A percentile compares a stretch with the other conserved stretches of the same genome.
These are phyloP conservation scores for Seriola quinqueradiata DNA, from an alignment of 2,113 vertebrate species.

Conservation along the genomic window DNA sequence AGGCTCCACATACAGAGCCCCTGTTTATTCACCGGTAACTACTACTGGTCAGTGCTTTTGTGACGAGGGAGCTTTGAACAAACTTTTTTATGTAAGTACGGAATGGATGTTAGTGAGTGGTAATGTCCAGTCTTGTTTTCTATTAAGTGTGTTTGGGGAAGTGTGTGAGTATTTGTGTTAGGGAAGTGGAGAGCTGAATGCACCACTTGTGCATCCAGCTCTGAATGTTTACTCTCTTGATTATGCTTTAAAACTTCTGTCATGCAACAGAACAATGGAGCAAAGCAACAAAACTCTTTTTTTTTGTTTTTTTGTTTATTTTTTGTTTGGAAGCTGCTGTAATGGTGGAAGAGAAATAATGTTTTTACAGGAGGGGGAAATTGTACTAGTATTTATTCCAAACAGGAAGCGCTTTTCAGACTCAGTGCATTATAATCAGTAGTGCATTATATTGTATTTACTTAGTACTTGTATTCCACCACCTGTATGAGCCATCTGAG, in stretches of 20 bases:
- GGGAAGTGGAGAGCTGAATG: conserved; percentile 22
- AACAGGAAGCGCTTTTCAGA: conserved; percentile 43
- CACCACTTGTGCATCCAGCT: conserved; percentile 52
- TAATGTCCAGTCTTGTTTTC: conserved; percentile 49
- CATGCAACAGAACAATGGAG: conserved; percentile 61
- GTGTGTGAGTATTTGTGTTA: conserved; percentile 41
- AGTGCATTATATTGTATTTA: conserved; percentile 37
- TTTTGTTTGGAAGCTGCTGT: conserved; percentile 40
- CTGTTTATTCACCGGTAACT: conserved; percentile 41
- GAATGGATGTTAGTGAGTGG: conserved; percentile 55
- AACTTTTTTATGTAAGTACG: conserved; percentile 42
- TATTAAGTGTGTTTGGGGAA: conserved; percentile 55
- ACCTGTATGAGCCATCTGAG: conserved; percentile 13
- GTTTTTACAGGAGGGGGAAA: conserved; percentile 34
- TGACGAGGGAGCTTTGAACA: conserved; percentile 41
- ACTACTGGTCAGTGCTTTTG: conserved; percentile 63
- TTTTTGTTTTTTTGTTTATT: neutral
- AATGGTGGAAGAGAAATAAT: neutral
- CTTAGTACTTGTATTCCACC: conserved; percentile 31
- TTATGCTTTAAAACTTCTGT: conserved; percentile 79
- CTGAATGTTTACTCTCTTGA: conserved; percentile 78
- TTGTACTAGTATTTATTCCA: conserved; percentile 41
- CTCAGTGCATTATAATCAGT: conserved; percentile 46
- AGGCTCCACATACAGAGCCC: conserved; percentile 35
- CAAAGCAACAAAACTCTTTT: conserved; percentile 59